Evolutionary conservation across 2,888 invertebrate genomes (phyloP), one percentile per base, ranked within the genome.

Genomic region (Brachyptera putata): DNA sequence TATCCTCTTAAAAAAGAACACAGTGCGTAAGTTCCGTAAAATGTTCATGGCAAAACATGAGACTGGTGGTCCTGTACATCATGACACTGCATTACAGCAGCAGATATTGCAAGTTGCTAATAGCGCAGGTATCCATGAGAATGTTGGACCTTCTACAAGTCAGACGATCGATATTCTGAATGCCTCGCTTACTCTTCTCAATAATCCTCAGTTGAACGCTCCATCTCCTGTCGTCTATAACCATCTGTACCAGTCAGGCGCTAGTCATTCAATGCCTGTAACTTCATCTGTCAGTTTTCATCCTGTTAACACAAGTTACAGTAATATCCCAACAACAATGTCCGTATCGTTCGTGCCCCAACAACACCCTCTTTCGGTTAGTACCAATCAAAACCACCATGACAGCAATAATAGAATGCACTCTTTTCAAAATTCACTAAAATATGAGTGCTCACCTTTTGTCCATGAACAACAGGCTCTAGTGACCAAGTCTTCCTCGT

Each of bases 21-120:
- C 67, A 11, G 68, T 70, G 11, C 61, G 68, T 9, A 70, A 67
- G 56, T 69, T 69, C 61, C 64, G 64, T 24, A 69, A 68, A 49
- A 60, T 64, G 48, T 68, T 65, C 55, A 25, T 63, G 22, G 68
- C 68, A 14, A 64, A 62, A 30, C 30, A 30, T 11, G 11, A 30
- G 11, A n/a, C n/a, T n/a, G n/a, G n/a, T n/a, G n/a, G n/a, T n/a
- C 30, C 30, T 30, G 30, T 30, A 30, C 7, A 7, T 30, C 43
- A 43, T 11, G 14, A n/a, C 4, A 37, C 43, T 30, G 26, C 14
- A n/a, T 37, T 30, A 21, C 39, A 56, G n/a, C 53, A 56, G 36
- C 43, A 57, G 24, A n/a, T n/a, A n/a, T n/a, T n/a, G n/a, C n/a
- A n/a, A n/a, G n/a, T n/a, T n/a, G n/a, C n/a, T n/a, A n/a, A n/a